phyloP scores from a whole-genome alignment of 2,888 invertebrate species.

The Catocala sponsa region DNA sequence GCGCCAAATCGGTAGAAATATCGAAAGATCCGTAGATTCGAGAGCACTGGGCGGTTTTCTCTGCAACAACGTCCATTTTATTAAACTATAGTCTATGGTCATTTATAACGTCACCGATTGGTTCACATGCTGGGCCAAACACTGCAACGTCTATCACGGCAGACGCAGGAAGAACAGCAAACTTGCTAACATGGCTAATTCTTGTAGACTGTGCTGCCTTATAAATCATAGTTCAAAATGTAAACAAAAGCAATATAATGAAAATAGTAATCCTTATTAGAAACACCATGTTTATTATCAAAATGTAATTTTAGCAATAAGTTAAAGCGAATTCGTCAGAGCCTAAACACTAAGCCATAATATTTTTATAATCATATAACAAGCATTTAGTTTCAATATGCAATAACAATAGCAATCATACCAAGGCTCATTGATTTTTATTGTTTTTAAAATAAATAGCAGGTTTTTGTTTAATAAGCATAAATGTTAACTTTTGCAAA shows the following conservation, averaged over 20 bases:
- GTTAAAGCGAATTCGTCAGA: slow-evolving; percentile 40
- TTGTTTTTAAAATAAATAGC: slow-evolving; percentile 17
- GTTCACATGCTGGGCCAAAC: too few species aligned
- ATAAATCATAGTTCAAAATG: slow-evolving; percentile 8
- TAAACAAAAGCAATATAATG: slow-evolving; percentile 17
- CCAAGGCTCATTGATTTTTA: neutral
- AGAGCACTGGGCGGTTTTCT: too few species aligned
- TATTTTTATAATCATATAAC: slow-evolving; percentile 38
- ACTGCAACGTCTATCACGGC: too few species aligned
- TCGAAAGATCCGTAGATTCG: too few species aligned
- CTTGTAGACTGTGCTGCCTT: neutral
- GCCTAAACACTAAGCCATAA: slow-evolving; percentile 47
- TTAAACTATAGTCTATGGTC: too few species aligned
- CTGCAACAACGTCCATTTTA: too few species aligned
- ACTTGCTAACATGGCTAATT: too few species aligned
- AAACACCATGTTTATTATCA: slow-evolving; percentile 1
- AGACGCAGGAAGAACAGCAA: too few species aligned
- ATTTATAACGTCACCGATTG: too few species aligned
- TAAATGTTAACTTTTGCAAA: slow-evolving; percentile 46
- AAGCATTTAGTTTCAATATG: slow-evolving; percentile 35
- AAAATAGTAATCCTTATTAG: neutral
- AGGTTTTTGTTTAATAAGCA: slow-evolving; percentile 28
- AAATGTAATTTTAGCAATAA: slow-evolving; percentile 27
- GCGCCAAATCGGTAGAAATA: too few species aligned
- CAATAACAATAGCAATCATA: slow-evolving; percentile 21